These are phyloP conservation scores for Ailuropoda melanoleuca DNA, from an alignment of 2,113 vertebrate genomes.

Conservation along the genomic window DNA sequence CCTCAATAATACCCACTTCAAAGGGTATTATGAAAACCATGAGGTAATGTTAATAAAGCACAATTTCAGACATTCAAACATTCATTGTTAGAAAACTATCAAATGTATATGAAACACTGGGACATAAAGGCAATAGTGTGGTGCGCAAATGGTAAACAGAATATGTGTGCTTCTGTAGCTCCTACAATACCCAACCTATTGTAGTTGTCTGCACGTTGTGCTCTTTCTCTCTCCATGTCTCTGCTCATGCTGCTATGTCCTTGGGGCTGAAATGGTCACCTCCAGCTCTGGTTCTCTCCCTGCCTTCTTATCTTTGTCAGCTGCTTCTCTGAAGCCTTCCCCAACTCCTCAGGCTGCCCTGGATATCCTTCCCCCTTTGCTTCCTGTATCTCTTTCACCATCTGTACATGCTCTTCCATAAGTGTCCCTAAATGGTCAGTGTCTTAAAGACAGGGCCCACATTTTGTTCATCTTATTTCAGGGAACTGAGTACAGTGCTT, in stretches of 20 bases:
- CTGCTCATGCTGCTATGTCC: neutral
- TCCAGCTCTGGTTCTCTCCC: neutral
- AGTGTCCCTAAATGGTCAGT: neutral
- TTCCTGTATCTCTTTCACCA: neutral
- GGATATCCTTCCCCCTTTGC: neutral
- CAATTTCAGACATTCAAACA: neutral
- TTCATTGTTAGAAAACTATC: neutral
- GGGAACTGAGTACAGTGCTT: neutral
- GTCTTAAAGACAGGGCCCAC: neutral
- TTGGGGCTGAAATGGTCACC: neutral
- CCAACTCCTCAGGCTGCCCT: neutral
- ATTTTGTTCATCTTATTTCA: neutral
- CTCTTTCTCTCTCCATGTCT: neutral
- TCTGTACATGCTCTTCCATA: neutral
- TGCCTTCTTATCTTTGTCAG: neutral
- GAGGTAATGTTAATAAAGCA: neutral
- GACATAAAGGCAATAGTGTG: neutral
- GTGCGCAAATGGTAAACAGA: neutral
- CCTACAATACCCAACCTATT: neutral
- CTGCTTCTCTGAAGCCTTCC: neutral
- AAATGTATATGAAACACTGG: neutral
- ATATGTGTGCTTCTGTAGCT: neutral
- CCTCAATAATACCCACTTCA: neutral
- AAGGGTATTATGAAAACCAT: neutral
- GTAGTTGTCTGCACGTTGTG: neutral